Percentiles rank a stretch among this genome's conserved stretches.
Conservation (phyloP, 2,113 vertebrate species). For the Paratilapia polleni region DNA sequence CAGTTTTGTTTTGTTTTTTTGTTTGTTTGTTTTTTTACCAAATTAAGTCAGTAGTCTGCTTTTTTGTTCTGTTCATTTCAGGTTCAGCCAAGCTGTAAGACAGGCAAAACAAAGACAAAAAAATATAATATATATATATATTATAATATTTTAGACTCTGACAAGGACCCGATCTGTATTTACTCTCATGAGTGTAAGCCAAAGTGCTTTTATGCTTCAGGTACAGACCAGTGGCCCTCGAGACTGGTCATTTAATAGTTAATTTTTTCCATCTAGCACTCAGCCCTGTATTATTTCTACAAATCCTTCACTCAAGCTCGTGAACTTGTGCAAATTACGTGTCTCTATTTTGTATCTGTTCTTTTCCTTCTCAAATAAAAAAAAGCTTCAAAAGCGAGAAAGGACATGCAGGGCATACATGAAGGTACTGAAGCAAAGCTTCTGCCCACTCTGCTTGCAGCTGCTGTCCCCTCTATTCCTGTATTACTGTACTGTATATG, state of each 20-base stretch:
- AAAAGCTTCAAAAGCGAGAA: constrained; percentile 99
- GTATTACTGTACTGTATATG: constrained; percentile 47
- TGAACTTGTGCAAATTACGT: constrained; percentile 71
- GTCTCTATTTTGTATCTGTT: constrained; percentile 78
- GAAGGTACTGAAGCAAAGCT: constrained; percentile 94
- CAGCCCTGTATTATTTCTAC: constrained; percentile 23
- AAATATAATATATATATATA: too few species aligned
- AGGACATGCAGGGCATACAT: constrained; percentile 99
- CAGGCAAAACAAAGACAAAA: background rate
- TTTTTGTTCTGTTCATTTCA: constrained; percentile 14
- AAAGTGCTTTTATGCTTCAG: constrained; percentile 14
- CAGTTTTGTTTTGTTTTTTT: background rate
- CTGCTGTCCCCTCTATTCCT: constrained; percentile 55
- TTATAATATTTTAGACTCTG: constrained; percentile 10
- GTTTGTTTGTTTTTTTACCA: background rate
- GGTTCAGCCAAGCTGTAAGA: background rate
- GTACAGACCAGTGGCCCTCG: background rate
- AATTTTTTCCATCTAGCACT: background rate
- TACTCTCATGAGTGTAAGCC: constrained; percentile 17
- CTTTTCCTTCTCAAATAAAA: constrained; percentile 73
- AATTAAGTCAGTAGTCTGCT: background rate
- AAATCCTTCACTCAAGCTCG: constrained; percentile 34
- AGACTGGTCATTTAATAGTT: background rate
- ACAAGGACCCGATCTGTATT: constrained; percentile 10
- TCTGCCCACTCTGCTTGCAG: constrained; percentile 82